Percentiles rank a stretch among this genome's conserved stretches.
phyloP scores from a whole-genome alignment of 2,113 vertebrate genomes.

The Melanostigma gelatinosum region DNA sequence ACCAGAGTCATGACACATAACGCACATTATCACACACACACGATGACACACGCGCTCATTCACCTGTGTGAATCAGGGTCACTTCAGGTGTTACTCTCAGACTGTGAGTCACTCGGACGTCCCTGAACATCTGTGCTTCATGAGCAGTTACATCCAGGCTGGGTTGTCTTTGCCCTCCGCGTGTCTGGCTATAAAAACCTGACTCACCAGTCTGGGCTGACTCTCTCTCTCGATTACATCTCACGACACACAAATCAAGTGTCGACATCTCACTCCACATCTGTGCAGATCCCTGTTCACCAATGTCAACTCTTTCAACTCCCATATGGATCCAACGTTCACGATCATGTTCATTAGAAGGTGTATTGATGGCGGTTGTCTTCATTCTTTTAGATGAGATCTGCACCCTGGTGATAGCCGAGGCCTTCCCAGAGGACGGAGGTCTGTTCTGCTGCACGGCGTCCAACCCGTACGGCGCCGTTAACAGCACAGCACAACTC shows the following conservation, averaged over 20 bases:
- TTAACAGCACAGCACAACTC: conserved; percentile 89
- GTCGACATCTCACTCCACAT: conserved; percentile 1
- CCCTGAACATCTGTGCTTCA: conserved; percentile 52
- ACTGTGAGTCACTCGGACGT: conserved; percentile 62
- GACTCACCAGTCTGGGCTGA: conserved; percentile 59
- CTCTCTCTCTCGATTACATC: conserved; percentile 12
- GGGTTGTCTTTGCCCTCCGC: conserved; percentile 31
- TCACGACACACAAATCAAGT: conserved; percentile 36
- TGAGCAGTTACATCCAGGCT: conserved; percentile 10
- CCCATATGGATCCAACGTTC: background rate
- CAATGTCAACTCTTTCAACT: background rate
- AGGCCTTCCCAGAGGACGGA: conserved; percentile 96
- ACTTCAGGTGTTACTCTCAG: conserved; percentile 55
- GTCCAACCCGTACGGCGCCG: conserved; percentile 88
- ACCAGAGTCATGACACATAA: conserved; percentile 3
- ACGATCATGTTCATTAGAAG: background rate
- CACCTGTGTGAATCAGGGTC: conserved; percentile 54
- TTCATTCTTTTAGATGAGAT: conserved; percentile 90
- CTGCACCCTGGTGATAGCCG: conserved; percentile 96
- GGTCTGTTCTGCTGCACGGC: conserved; percentile 92
- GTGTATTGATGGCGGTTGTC: background rate
- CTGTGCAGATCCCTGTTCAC: background rate
- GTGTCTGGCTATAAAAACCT: conserved; percentile 36
- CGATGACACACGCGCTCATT: conserved; percentile 23
- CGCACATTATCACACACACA: conserved; percentile 11